Percentiles rank a stretch among this genome's conserved stretches.
These are phyloP conservation scores for Melanocharis versteri DNA, from an alignment of 2,113 vertebrate species.

Conservation along the genomic window DNA sequence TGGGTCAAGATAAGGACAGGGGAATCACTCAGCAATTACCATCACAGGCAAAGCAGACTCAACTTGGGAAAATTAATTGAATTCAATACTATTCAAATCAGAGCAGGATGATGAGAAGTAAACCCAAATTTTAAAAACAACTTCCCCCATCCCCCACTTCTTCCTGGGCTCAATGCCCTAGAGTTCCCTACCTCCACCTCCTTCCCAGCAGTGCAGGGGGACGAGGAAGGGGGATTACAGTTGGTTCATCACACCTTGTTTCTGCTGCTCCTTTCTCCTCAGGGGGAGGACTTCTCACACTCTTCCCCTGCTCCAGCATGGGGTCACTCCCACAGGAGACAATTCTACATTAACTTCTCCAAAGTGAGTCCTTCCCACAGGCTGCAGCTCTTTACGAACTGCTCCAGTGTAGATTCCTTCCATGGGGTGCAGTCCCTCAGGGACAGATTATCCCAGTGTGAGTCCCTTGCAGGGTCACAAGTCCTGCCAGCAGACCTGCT, in stretches of 20 bases:
- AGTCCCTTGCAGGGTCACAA: neutral
- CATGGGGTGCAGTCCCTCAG: neutral
- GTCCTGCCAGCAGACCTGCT: neutral
- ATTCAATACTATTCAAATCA: neutral
- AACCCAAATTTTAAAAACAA: neutral
- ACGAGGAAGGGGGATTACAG: accelerated
- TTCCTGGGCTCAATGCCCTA: neutral
- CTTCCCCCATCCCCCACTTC: neutral
- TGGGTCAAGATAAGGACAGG: neutral
- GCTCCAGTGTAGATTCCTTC: neutral
- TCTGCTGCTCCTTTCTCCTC: neutral
- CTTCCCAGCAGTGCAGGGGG: neutral
- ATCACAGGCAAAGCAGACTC: neutral
- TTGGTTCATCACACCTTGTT: neutral
- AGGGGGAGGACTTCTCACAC: neutral
- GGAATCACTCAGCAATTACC: neutral
- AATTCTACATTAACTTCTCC: neutral
- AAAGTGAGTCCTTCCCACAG: neutral
- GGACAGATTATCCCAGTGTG: neutral
- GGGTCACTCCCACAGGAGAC: neutral
- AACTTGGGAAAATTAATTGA: neutral
- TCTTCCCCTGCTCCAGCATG: neutral
- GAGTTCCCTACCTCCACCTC: neutral
- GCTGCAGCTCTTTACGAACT: neutral
- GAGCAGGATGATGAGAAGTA: neutral